Conservation (phyloP, 2,797 vertebrate genomes). For the Numenius phaeopus region DNA sequence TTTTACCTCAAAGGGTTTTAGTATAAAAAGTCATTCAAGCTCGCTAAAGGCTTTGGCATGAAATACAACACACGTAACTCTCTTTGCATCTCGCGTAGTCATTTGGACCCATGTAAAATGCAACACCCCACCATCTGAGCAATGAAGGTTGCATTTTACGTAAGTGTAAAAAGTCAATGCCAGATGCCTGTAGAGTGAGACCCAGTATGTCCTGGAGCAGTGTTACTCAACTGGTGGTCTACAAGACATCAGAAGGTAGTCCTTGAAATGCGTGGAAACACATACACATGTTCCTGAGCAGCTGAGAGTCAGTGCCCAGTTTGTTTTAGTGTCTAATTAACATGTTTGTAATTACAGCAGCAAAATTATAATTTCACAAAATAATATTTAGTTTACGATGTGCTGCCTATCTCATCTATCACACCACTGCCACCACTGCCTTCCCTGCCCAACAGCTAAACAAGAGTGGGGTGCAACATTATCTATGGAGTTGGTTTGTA, state of each 20-base stretch:
- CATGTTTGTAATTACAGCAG: background rate
- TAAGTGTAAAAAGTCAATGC: background rate
- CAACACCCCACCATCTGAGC: background rate
- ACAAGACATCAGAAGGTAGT: background rate
- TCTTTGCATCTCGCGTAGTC: background rate
- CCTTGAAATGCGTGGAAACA: background rate
- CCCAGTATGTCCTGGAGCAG: background rate
- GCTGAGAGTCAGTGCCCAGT: background rate
- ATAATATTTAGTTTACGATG: background rate
- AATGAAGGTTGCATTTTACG: background rate
- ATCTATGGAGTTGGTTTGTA: rapidly evolving
- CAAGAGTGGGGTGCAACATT: background rate
- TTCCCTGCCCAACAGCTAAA: background rate
- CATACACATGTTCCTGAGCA: background rate
- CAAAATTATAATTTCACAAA: background rate
- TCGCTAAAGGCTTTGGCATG: background rate
- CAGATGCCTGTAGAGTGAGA: background rate
- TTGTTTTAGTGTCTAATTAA: background rate
- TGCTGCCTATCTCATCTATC: background rate
- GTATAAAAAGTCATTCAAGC: background rate
- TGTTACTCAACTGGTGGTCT: background rate
- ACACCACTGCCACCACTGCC: background rate
- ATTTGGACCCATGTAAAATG: background rate
- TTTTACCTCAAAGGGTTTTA: background rate
- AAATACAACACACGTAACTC: background rate